phyloP scores from a whole-genome alignment of 1,140 invertebrate genomes.

The Bicyclus anynana region DNA sequence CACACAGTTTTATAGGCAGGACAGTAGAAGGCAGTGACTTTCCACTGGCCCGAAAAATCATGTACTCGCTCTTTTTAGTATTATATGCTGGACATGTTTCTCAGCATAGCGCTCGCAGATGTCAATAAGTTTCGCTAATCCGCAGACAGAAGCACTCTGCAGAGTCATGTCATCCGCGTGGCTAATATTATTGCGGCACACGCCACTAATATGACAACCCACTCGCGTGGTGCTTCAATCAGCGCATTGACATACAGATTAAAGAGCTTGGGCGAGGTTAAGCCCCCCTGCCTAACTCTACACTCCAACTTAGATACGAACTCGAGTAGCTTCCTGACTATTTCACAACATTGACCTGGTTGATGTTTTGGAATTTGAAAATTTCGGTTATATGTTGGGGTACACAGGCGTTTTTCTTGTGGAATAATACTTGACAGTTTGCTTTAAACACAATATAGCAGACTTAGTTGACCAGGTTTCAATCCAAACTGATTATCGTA shows the following conservation, averaged over 20 bases:
- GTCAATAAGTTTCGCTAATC: background rate
- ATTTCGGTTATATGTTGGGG: too few relatives aligned
- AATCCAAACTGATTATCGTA: too few relatives aligned
- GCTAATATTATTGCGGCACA: constrained; percentile 6
- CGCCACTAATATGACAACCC: constrained; percentile 1
- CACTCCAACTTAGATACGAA: constrained; percentile 13
- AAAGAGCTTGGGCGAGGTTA: constrained; percentile 11
- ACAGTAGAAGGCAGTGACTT: too few relatives aligned
- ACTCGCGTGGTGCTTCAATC: constrained; percentile 7
- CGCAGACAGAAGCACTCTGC: constrained; percentile 3
- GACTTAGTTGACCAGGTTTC: too few relatives aligned
- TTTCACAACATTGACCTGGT: constrained; percentile 14
- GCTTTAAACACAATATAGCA: too few relatives aligned
- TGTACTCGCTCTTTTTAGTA: background rate
- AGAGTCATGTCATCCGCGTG: constrained; percentile 13
- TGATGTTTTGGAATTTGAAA: too few relatives aligned
- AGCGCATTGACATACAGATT: constrained; percentile 12
- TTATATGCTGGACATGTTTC: background rate
- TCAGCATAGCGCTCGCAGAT: background rate
- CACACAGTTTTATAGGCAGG: too few relatives aligned
- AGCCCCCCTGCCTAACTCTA: constrained; percentile 12
- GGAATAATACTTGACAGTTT: too few relatives aligned
- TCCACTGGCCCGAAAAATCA: background rate
- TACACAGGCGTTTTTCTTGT: too few relatives aligned
- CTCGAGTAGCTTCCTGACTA: constrained; percentile 5